phyloP scores from a whole-genome alignment of 2,888 invertebrate genomes.

The Torymus texanus region DNA sequence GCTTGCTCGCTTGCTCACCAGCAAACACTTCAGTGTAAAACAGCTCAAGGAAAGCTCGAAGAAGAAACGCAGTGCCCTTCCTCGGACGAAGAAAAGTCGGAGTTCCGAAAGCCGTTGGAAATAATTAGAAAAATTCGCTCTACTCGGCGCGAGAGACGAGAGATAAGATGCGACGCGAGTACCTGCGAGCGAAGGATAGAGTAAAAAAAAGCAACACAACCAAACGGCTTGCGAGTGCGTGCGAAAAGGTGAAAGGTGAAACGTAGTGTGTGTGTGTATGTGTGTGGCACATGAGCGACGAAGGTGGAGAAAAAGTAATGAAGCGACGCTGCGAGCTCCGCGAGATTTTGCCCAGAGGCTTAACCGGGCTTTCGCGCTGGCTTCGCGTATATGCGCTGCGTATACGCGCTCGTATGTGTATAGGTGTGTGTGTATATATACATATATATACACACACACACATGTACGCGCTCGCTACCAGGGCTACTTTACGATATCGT shows the following conservation, averaged over 20 bases:
- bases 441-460: neutral
- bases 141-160: neutral
- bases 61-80: neutral
- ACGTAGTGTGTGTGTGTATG: neutral
- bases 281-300: neutral
- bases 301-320: conserved; percentile 51
- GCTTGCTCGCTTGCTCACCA: too few relatives aligned
- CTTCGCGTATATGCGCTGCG: neutral
- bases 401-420: neutral
- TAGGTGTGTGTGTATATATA: neutral
- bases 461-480: neutral
- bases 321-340: conserved; percentile 35
- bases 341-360: conserved; percentile 47
- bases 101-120: conserved; percentile 5
- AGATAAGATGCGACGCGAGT: too few relatives aligned
- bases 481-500: conserved; percentile 52
- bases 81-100: neutral
- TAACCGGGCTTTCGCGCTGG: conserved; percentile 36
- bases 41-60: neutral
- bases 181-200: neutral
- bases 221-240: neutral
- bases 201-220: conserved; percentile 1
- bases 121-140: conserved; percentile 37
- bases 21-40: too few relatives aligned
- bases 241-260: conserved; percentile 24